Evolutionary conservation across 2,888 invertebrate genomes (phyloP), one percentile per base, ranked within the genome.

Genomic region (Acronicta psi): DNA sequence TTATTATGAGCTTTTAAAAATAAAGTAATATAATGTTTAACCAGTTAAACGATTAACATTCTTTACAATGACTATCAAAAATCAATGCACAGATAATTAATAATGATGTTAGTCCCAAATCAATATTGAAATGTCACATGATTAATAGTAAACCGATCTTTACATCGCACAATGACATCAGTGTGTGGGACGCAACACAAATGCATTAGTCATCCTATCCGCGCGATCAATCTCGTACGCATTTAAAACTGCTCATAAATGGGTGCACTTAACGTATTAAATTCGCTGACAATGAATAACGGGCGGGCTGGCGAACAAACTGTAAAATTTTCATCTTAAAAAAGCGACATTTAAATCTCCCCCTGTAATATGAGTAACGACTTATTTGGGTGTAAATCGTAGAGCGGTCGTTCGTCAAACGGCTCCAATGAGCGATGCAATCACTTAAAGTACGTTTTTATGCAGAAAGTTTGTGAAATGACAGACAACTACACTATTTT

Each of bases 261-360:
- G 80, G 79, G 66, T 85, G 88, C 90, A 92, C 91, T 92, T 85
- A 90, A 86, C 81, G 87, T 91, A 93, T 93, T 92, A 91, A 91
- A 90, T 89, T 89, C 85, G 75, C 83, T 84, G 86, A 83, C 88
- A 87, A 89, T 91, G 89, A 91, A 72, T 89, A 86, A 92, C 84
- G 77, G 74, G 40, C 46, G 79, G 73, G 73, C 78, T 71, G 64
- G 69, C 69, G 69, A 67, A 69, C 71, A 70, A 75, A 82, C 81
- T 81, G 84, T 84, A 82, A 89, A 90, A 86, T 86, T 87, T 89
- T 88, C 85, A 87, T 90, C 86, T 88, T 87, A 85, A 88, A 90
- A 92, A 90, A 87, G 85, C 82, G 86, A 82, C 87, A 83, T 89
- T 89, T 90, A 89, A 90, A 89, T 80, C 87, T 85, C 91, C 92